A percentile compares a stretch with the other conserved stretches of the same genome.
Conservation (phyloP, 1,140 invertebrate species). For the Trichomalopsis sarcophagae region DNA sequence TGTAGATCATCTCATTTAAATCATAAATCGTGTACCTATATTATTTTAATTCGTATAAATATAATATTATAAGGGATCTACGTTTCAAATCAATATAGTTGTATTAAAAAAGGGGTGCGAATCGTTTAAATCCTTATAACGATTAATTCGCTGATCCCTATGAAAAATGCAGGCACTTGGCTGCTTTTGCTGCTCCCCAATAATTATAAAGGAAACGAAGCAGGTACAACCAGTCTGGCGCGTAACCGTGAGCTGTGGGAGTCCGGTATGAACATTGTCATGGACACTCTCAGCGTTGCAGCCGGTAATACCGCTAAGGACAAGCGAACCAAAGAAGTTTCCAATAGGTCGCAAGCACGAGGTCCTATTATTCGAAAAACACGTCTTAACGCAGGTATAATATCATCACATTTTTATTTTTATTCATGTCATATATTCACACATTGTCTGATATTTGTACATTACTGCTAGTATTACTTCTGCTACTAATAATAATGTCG, state of each 20-base stretch:
- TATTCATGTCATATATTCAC: conserved; percentile 15
- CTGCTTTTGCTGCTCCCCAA: conserved; percentile 66
- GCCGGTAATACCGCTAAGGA: conserved; percentile 89
- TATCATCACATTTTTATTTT: neutral
- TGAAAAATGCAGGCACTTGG: conserved; percentile 66
- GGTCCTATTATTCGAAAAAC: conserved; percentile 65
- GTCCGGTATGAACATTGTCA: conserved; percentile 74
- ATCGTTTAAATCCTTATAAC: conserved; percentile 6
- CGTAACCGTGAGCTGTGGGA: conserved; percentile 72
- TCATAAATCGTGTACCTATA: too few species aligned
- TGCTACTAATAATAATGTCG: too few species aligned
- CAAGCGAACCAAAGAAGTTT: conserved; percentile 86
- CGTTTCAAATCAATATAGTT: neutral
- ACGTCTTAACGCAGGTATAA: conserved; percentile 64
- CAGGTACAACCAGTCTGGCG: conserved; percentile 61
- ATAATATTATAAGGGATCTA: conserved; percentile 1
- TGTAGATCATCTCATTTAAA: too few species aligned
- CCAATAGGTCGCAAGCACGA: conserved; percentile 75
- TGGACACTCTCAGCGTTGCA: conserved; percentile 82
- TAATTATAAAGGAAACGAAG: conserved; percentile 67
- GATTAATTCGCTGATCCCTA: conserved; percentile 31
- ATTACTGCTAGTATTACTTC: neutral
- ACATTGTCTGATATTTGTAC: conserved; percentile 22
- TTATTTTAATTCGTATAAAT: neutral
- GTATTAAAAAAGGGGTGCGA: neutral